Base-by-base conservation (phyloP, 2,888 invertebrate genomes). In the Lapara coniferarum region DNA sequence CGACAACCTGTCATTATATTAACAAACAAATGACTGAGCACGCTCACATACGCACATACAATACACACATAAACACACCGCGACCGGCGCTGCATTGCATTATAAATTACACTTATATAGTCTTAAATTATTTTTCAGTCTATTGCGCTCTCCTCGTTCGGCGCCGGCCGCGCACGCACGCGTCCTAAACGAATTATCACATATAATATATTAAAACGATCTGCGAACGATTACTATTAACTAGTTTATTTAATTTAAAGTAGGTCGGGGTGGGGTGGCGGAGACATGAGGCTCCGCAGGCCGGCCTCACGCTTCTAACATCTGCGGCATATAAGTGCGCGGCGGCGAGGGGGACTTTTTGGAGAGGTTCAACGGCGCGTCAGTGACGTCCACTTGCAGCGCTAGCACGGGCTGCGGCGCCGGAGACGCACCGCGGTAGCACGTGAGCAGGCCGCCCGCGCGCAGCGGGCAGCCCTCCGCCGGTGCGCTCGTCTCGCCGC, bases 321-420 rank as follows among this genome's bases (percentile, higher is more conserved):
- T 94, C 82, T 95, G 95, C 83, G 95, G 95, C 92, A 95, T 95
- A 89, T 94, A 95, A 83, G 95, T 81, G 84, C 84, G 95, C 88
- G 89, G 88, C 86, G 85, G 95, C 87, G 86, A 96, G 94, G 90
- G 96, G 83, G 84, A 97, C 96, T 89, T 97, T 96, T 98, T 98
- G 89, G 98, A 98, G 82, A 98, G 95, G 95, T 98, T 98, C 77
- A 98, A 94, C 69, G 98, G 98, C 82, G 97, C 97, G 78, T 97
- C 97, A 84, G 97, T 97, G 79, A 97, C 97, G 89, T 97, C 97
- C 78, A 97, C 94, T 86, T 97, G 97, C 80, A 92, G 88, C 80
- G 89, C 88, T 77, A 90, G 81, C 77, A 88, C 96, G 93, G 77
- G 93, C 88, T 82, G 81, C 63, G 89, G 87, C 78, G 88, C 96